Evolutionary conservation across 2,797 vertebrate genomes (phyloP).

Genomic region (Hydrocynus forskahlii): DNA sequence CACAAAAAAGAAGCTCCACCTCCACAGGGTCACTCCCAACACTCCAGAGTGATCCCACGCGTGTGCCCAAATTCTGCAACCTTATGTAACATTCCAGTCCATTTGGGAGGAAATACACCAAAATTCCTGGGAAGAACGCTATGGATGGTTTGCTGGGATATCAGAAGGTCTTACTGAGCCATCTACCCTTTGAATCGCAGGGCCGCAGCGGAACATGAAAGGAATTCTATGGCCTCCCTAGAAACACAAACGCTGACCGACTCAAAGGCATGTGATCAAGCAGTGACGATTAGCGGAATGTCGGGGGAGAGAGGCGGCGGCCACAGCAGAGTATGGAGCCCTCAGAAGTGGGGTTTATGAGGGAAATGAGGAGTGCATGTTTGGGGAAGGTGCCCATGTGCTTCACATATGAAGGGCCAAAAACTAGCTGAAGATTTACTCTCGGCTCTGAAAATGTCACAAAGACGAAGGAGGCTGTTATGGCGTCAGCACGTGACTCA

Average conservation of each 20-base stretch:
- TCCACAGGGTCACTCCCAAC: neutral
- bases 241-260: slow-evolving; percentile 17
- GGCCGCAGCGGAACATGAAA: slow-evolving; percentile 22
- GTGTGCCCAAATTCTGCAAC: neutral
- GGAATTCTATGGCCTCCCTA: slow-evolving; percentile 16
- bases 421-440: slow-evolving; percentile 14
- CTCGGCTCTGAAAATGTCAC: neutral
- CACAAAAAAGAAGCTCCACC: neutral
- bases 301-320: slow-evolving; percentile 9
- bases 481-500: neutral
- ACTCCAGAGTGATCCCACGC: neutral
- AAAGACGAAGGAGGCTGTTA: neutral
- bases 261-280: slow-evolving; percentile 31
- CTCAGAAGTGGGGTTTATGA: slow-evolving; percentile 16
- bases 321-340: neutral
- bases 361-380: slow-evolving; percentile 23
- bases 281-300: slow-evolving; percentile 24
- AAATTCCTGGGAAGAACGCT: slow-evolving; percentile 1
- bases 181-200: slow-evolving; percentile 3
- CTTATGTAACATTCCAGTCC: neutral
- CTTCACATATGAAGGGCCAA: slow-evolving; percentile 35
- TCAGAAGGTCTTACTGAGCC: neutral
- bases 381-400: slow-evolving; percentile 37
- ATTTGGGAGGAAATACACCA: neutral
- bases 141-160: slow-evolving; percentile 15